A percentile compares a stretch with the other conserved stretches of the same genome.
Conservation (phyloP, 2,113 vertebrate species). For the Menidia beryllina region DNA sequence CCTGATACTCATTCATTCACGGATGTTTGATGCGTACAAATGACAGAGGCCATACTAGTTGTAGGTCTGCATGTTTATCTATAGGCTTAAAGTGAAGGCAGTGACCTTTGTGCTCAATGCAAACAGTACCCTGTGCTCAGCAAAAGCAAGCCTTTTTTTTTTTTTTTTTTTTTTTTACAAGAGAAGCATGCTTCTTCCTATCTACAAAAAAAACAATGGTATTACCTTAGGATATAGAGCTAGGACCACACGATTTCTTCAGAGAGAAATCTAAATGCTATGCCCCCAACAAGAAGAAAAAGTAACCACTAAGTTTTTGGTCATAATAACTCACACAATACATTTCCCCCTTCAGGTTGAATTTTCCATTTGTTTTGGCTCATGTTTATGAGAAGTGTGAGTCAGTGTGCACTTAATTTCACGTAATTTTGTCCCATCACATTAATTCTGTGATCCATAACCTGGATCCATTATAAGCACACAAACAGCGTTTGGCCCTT, state of each 20-base stretch:
- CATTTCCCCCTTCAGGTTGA: too few species aligned
- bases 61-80: slow-evolving; percentile 7
- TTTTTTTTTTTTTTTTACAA: not conserved
- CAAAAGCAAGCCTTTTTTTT: not conserved
- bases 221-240: slow-evolving; percentile 23
- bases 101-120: slow-evolving; percentile 44
- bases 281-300: too few species aligned
- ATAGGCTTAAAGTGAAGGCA: slow-evolving; percentile 4
- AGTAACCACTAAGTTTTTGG: too few species aligned
- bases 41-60: not conserved
- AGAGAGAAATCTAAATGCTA: too few species aligned
- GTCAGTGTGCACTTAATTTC: too few species aligned
- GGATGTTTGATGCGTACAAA: not conserved
- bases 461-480: not conserved
- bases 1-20: not conserved
- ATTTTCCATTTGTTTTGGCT: too few species aligned
- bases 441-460: too few species aligned
- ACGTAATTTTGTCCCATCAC: too few species aligned
- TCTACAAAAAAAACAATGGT: slow-evolving; percentile 25
- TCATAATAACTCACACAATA: too few species aligned
- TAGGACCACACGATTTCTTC: too few species aligned
- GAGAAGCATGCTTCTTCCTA: slow-evolving; percentile 25
- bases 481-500: not conserved
- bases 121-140: not conserved
- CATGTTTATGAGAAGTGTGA: too few species aligned